phyloP scores from a whole-genome alignment of 2,113 vertebrate genomes.

The Oncorhynchus keta region DNA sequence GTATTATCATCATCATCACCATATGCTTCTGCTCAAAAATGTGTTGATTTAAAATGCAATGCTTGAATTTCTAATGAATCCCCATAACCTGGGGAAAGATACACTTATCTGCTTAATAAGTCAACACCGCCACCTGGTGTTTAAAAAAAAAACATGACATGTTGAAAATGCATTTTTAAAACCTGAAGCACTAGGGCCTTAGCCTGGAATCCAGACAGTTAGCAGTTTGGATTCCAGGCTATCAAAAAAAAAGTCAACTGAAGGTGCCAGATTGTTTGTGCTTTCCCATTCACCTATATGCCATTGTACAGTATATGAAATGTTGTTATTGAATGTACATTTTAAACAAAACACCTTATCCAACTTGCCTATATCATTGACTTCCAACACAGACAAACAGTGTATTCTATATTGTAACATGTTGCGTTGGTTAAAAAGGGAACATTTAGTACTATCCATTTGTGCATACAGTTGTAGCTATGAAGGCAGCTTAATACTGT shows the following conservation, averaged over 20 bases:
- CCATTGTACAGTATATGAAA: not conserved
- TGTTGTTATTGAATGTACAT: not conserved
- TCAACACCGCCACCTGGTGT: not conserved
- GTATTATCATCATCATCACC: too few relatives aligned
- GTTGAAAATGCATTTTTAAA: too few relatives aligned
- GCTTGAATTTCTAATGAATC: too few relatives aligned
- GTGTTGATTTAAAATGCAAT: too few relatives aligned
- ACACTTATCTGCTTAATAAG: not conserved
- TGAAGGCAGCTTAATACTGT: slow-evolving; percentile 28
- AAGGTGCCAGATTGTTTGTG: too few relatives aligned
- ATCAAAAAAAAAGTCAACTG: too few relatives aligned
- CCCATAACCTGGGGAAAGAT: not conserved
- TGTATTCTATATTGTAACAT: slow-evolving; percentile 24
- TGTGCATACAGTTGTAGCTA: slow-evolving; percentile 25
- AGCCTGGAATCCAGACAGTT: too few relatives aligned
- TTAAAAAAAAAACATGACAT: not conserved
- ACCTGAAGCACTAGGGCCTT: too few relatives aligned
- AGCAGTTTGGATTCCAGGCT: too few relatives aligned
- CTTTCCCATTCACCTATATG: too few relatives aligned
- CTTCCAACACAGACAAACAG: not conserved
- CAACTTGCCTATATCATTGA: not conserved
- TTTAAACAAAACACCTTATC: not conserved
- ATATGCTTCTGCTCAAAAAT: too few relatives aligned
- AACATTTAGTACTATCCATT: slow-evolving; percentile 23
- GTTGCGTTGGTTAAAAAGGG: not conserved